These are phyloP conservation scores for Gymnopithys bicolor DNA, from an alignment of 2,797 vertebrate species.

Conservation along the genomic window DNA sequence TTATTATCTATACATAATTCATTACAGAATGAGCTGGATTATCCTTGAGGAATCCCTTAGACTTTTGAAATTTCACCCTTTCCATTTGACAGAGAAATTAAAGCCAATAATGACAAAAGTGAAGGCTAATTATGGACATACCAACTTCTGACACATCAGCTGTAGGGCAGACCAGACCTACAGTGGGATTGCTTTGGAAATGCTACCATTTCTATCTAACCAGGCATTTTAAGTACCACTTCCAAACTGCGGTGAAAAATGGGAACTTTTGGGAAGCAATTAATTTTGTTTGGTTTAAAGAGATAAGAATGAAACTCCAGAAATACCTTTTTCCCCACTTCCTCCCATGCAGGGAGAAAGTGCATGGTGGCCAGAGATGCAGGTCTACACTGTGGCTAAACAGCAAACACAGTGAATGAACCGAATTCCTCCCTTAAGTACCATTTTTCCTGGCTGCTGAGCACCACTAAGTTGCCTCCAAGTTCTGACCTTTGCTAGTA, in stretches of 20 bases:
- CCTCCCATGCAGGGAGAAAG: neutral
- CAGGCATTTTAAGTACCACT: neutral
- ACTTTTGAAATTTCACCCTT: neutral
- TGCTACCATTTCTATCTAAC: neutral
- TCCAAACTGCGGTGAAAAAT: neutral
- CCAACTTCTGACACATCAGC: neutral
- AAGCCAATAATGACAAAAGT: neutral
- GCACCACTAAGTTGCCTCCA: accelerated
- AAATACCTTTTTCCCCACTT: neutral
- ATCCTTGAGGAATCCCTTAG: neutral
- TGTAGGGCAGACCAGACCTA: neutral
- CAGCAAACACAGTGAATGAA: neutral
- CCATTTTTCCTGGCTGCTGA: neutral
- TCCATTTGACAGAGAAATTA: neutral
- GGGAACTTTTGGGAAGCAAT: constrained; percentile 1
- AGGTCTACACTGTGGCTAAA: neutral
- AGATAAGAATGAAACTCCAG: neutral
- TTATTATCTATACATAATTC: neutral
- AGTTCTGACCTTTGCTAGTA: neutral
- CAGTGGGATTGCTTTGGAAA: neutral
- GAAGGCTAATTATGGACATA: neutral
- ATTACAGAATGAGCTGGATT: neutral
- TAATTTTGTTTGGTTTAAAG: neutral
- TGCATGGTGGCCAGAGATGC: neutral
- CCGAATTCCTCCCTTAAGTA: neutral